Evolutionary conservation across 2,113 vertebrate genomes (phyloP).

Genomic region (Scomber scombrus): DNA sequence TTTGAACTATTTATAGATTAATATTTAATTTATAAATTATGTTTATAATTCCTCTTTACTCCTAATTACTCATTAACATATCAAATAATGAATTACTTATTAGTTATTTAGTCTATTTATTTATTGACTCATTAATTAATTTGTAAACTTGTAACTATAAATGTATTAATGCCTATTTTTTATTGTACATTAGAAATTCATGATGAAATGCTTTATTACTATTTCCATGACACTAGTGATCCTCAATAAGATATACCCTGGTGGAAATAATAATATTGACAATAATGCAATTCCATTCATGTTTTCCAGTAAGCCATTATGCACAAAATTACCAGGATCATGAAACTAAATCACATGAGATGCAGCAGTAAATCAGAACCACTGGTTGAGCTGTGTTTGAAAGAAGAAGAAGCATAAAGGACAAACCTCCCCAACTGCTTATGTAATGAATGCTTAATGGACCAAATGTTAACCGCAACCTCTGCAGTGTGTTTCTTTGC

Average conservation of each 20-base stretch:
- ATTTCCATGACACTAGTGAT: too few species aligned
- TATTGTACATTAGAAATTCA: too few species aligned
- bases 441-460: conserved; percentile 10
- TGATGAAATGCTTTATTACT: too few species aligned
- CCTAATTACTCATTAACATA: too few species aligned
- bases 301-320: background rate
- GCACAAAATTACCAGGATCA: background rate
- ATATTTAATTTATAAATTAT: too few species aligned
- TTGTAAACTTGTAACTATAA: too few species aligned
- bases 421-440: background rate
- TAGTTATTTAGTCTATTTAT: too few species aligned
- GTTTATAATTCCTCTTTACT: too few species aligned
- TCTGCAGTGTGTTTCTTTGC: background rate
- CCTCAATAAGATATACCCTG: background rate
- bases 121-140: too few species aligned
- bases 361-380: background rate
- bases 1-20: too few species aligned
- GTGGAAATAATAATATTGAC: background rate
- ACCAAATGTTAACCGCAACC: conserved; percentile 5
- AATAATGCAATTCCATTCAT: background rate
- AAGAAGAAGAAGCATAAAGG: background rate
- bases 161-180: too few species aligned
- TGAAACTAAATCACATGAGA: background rate
- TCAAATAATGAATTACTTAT: too few species aligned
- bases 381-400: background rate